These are phyloP conservation scores for Erythrocercus mccallii DNA, from an alignment of 2,113 vertebrate species.

Conservation along the genomic window DNA sequence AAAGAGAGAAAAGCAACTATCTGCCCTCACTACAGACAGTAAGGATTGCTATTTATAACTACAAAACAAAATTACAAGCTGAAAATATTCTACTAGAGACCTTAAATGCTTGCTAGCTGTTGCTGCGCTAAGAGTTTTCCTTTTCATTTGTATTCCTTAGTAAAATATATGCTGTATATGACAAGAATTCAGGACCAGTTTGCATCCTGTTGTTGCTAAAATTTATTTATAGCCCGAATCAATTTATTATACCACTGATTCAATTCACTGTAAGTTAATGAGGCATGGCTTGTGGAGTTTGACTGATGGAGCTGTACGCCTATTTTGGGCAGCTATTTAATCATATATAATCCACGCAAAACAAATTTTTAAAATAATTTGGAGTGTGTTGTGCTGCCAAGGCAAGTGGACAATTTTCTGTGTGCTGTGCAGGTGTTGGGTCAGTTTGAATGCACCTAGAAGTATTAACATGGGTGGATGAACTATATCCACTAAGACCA, in stretches of 20 bases:
- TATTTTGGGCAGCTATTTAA: not conserved
- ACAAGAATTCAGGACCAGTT: not conserved
- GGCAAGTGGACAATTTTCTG: not conserved
- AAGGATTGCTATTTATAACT: not conserved
- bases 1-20: not conserved
- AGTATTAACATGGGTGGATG: not conserved
- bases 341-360: not conserved
- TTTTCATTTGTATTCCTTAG: not conserved
- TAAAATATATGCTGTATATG: not conserved
- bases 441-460: not conserved
- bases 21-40: not conserved
- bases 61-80: not conserved
- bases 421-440: fast-evolving
- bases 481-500: not conserved
- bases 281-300: not conserved
- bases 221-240: not conserved
- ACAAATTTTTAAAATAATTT: not conserved
- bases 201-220: not conserved
- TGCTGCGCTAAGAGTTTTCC: not conserved
- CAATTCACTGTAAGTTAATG: not conserved
- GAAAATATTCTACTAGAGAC: not conserved
- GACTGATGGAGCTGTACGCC: not conserved
- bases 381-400: not conserved
- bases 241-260: not conserved
- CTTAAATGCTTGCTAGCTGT: not conserved